A percentile compares a stretch with the other conserved stretches of the same genome.
Conservation (phyloP, 2,888 invertebrate species). For the Hemicrepidius hirtus region DNA sequence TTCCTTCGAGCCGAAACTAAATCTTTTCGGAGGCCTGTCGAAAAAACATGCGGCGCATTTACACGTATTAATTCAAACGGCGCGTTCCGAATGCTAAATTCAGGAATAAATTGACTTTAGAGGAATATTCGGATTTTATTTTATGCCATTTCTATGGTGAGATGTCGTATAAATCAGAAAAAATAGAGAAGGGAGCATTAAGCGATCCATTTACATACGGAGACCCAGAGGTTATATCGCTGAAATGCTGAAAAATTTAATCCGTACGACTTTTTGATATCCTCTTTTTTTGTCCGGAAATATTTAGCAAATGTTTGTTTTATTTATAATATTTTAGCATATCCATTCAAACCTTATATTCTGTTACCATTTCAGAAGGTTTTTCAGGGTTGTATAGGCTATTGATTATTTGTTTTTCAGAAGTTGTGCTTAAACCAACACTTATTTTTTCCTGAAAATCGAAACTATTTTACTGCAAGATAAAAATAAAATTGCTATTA, state of each 20-base stretch:
- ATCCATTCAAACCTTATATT: background rate
- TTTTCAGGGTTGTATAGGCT: background rate
- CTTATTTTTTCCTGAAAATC: background rate
- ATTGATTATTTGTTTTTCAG: too few species aligned
- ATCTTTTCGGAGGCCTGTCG: conserved; percentile 67
- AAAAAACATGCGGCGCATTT: conserved; percentile 70
- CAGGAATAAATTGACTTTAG: conserved; percentile 68
- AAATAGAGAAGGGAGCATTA: conserved; percentile 51
- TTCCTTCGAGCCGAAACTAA: conserved; percentile 61
- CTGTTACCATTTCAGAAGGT: background rate
- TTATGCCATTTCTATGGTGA: conserved; percentile 61
- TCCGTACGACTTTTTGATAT: conserved; percentile 6
- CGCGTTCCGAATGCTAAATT: conserved; percentile 67
- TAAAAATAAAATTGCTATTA: too few species aligned
- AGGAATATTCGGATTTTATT: conserved; percentile 61
- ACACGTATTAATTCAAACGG: conserved; percentile 70
- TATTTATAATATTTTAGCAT: background rate
- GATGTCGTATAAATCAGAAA: conserved; percentile 63
- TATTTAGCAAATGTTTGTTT: conserved; percentile 9
- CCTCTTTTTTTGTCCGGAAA: background rate
- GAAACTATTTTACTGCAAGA: too few species aligned
- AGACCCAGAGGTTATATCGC: conserved; percentile 19
- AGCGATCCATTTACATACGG: conserved; percentile 49
- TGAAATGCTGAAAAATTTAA: conserved; percentile 25
- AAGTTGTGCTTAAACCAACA: too few species aligned